Conservation (phyloP, 2,888 invertebrate species). For the Lomographa bimaculata region DNA sequence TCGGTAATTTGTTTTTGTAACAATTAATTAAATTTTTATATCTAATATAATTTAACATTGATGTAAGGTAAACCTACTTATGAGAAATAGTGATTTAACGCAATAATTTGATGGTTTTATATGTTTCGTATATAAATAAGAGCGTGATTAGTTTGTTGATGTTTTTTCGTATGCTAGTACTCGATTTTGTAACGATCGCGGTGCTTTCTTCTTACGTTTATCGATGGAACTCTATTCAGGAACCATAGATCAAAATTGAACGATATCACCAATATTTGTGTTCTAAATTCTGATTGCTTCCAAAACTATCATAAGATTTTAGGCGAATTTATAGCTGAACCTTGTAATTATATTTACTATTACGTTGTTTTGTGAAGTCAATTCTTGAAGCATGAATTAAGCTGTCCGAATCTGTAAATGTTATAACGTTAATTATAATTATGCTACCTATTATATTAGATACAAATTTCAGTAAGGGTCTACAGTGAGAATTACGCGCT, state of each 20-base stretch:
- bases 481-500: no score
- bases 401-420: no score
- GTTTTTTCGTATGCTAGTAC: conserved; percentile 18
- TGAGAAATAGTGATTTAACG: conserved; percentile 53
- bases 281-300: no score
- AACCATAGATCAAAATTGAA: neutral
- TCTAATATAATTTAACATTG: conserved; percentile 57
- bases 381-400: no score
- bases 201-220: conserved; percentile 10
- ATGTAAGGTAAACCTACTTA: conserved; percentile 44
- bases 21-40: conserved; percentile 55
- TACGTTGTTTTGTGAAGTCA: no score
- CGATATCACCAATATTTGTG: neutral
- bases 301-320: no score
- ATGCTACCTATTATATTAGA: no score
- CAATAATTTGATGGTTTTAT: conserved; percentile 56
- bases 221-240: conserved; percentile 7
- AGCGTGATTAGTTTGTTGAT: conserved; percentile 42
- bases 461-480: no score
- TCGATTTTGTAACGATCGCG: conserved; percentile 19
- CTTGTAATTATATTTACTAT: no score
- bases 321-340: no score
- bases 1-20: conserved; percentile 63
- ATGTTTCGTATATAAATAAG: conserved; percentile 35
- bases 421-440: no score